Evolutionary conservation across 1,140 invertebrate genomes (phyloP).

Genomic region (Micrasema longulum): DNA sequence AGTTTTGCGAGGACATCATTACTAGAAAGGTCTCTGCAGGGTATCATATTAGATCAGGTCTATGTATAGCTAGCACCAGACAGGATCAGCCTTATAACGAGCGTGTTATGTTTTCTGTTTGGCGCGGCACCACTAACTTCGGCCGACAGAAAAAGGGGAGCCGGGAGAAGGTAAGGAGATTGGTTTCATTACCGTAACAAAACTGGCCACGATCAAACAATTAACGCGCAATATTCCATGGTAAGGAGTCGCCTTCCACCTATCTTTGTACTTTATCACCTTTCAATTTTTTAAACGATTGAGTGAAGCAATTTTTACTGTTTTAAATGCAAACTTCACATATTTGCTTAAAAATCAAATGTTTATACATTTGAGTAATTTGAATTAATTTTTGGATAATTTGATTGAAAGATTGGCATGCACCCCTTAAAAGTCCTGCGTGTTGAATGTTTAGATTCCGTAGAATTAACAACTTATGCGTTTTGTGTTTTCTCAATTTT

Average conservation of each 20-base stretch:
- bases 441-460: conserved; percentile 55
- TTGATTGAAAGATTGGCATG: conserved; percentile 45
- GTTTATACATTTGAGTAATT: conserved; percentile 6
- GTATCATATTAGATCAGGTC: too few species aligned
- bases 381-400: conserved; percentile 13
- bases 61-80: too few species aligned
- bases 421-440: conserved; percentile 51
- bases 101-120: conserved; percentile 53
- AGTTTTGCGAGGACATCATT: too few species aligned
- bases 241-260: conserved; percentile 55
- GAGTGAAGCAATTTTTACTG: conserved; percentile 31
- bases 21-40: too few species aligned
- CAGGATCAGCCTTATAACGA: conserved; percentile 48
- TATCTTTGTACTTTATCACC: conserved; percentile 41
- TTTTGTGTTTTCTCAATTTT: conserved; percentile 32
- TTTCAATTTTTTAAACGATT: conserved; percentile 32
- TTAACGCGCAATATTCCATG: conserved; percentile 54
- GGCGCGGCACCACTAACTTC: conserved; percentile 48
- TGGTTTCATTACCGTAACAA: conserved; percentile 55
- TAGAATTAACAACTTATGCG: conserved; percentile 37
- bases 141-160: conserved; percentile 83
- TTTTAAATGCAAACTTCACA: conserved; percentile 23
- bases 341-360: conserved; percentile 28
- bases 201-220: conserved; percentile 54
- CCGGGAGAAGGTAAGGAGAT: conserved; percentile 80